Evolutionary conservation across 2,888 invertebrate genomes (phyloP), one percentile per base, ranked within the genome.

Genomic region (Cataglyphis livida): DNA sequence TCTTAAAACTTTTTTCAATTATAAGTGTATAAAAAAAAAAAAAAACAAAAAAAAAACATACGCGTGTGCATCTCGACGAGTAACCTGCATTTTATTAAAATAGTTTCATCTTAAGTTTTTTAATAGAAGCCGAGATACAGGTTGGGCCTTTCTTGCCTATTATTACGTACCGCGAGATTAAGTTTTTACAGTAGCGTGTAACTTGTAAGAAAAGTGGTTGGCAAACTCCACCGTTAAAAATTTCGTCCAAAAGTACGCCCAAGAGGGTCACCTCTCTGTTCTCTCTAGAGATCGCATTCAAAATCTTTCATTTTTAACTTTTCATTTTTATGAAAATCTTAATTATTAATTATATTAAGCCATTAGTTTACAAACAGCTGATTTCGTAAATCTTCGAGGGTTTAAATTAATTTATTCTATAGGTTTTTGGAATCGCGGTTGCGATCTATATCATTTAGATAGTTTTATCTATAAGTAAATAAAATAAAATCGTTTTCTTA

Each of bases 31-130:
- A 28, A 54, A 57, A 51, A 62, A 25, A 32, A 32, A 32, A 32
- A 32, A 32, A 32, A 25, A 32, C 6, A 25, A 25, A 32, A 6
- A 32, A 32, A 32, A n/a, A 25, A 32, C 21, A 74, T 66, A 59
- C 62, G 59, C 35, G 32, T 21, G 18, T 66, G 70, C 68, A 64
- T 51, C 65, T 89, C 82, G 73, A 85, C 70, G 75, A 87, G 76
- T 81, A 84, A 84, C 62, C 82, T 76, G 84, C 83, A 83, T 89
- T 90, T 88, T 90, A 90, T 90, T 90, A 90, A 83, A 89, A 89
- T 89, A 89, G 86, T 89, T 79, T 87, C 12, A 73, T 35, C 41
- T 66, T 65, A 90, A 90, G 89, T 89, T 89, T 90, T 90, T 89
- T 87, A 90, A 89, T 89, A 90, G 88, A 89, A 87, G 57, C 74